These are phyloP conservation scores for Daubentonia madagascariensis DNA, from an alignment of 2,113 vertebrate genomes.

Conservation along the genomic window DNA sequence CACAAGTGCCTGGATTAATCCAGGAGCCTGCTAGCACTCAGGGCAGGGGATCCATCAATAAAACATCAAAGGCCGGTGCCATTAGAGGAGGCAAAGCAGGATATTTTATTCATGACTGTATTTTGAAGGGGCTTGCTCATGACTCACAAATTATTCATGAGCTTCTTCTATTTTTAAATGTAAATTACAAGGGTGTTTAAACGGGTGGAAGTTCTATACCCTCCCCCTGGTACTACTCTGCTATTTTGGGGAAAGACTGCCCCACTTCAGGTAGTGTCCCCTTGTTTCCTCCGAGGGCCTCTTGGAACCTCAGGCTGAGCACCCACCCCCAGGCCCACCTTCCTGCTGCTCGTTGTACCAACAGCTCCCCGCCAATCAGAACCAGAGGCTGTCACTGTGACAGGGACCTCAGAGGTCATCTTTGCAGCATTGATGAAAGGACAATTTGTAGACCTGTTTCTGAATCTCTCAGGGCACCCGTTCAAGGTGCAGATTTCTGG, in stretches of 20 bases:
- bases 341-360: neutral
- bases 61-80: slow-evolving; percentile 62
- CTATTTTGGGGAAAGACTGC: slow-evolving; percentile 25
- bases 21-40: neutral
- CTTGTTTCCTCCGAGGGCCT: too few relatives aligned
- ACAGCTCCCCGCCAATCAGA: neutral
- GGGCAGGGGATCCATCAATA: slow-evolving; percentile 55
- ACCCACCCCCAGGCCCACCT: neutral
- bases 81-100: neutral
- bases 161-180: slow-evolving; percentile 71
- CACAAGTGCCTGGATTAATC: neutral
- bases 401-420: neutral
- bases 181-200: slow-evolving; percentile 67
- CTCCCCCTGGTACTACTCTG: neutral
- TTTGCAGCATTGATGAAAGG: neutral
- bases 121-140: slow-evolving; percentile 70
- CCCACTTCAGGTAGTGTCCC: neutral
- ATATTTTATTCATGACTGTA: slow-evolving; percentile 73
- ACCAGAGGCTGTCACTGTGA: neutral
- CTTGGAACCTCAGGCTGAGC: neutral
- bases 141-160: slow-evolving; percentile 75
- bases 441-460: neutral
- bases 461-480: too few relatives aligned
- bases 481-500: neutral
- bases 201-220: slow-evolving; percentile 16